phyloP scores from a whole-genome alignment of 2,888 invertebrate genomes.

The Fragum whitleyi region DNA sequence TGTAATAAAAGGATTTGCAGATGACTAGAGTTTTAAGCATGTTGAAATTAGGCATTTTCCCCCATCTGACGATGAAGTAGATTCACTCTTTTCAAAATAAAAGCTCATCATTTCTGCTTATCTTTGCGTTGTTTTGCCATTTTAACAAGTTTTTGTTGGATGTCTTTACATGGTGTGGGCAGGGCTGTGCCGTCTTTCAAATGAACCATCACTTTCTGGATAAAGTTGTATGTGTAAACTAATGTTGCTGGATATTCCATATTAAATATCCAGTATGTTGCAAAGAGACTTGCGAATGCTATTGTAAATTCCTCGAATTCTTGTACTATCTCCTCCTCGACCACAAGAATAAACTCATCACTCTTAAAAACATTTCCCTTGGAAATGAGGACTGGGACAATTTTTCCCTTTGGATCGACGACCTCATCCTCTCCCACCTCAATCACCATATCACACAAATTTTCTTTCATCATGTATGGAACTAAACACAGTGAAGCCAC shows the following conservation, averaged over 20 bases:
- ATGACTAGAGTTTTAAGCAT: no score
- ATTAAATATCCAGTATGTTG: conserved; percentile 82
- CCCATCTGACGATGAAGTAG: no score
- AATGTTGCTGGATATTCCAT: conserved; percentile 81
- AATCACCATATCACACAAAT: conserved; percentile 79
- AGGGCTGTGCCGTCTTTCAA: conserved; percentile 73
- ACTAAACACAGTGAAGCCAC: conserved; percentile 80
- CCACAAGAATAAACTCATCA: conserved; percentile 81
- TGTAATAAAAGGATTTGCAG: no score
- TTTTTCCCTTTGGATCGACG: conserved; percentile 79
- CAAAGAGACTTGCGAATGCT: conserved; percentile 79
- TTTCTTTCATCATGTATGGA: conserved; percentile 78
- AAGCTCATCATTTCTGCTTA: conserved; percentile 37
- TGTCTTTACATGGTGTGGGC: conserved; percentile 73
- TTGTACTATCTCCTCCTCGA: conserved; percentile 80
- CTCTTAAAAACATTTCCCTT: conserved; percentile 79
- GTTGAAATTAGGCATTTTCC: no score
- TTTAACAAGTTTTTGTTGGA: conserved; percentile 68
- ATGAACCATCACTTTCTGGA: conserved; percentile 78
- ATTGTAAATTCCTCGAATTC: conserved; percentile 82
- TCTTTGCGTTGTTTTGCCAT: conserved; percentile 58
- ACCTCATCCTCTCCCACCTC: conserved; percentile 78
- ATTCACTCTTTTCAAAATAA: no score
- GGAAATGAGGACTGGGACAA: conserved; percentile 81
- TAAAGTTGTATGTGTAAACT: conserved; percentile 79